These are phyloP conservation scores for Leptogaster cylindrica DNA, from an alignment of 2,888 invertebrate species.

Conservation along the genomic window DNA sequence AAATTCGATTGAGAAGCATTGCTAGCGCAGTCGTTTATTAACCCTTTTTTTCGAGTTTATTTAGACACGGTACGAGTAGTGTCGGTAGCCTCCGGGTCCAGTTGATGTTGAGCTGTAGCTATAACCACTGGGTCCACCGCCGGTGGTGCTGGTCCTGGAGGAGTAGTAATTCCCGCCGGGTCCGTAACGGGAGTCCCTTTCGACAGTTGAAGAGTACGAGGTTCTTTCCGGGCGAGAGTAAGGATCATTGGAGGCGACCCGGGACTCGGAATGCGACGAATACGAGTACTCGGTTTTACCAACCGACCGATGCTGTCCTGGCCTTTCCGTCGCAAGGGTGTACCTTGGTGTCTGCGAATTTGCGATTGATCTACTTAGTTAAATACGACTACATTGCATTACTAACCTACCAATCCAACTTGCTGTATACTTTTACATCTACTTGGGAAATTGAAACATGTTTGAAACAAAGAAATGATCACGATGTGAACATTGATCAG, in stretches of 20 bases:
- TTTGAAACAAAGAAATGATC: constrained; percentile 51
- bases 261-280: constrained; percentile 69
- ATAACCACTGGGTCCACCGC: constrained; percentile 76
- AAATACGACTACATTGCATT: constrained; percentile 9
- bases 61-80: constrained; percentile 88
- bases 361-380: constrained; percentile 44
- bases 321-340: constrained; percentile 83
- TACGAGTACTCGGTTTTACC: constrained; percentile 84
- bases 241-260: constrained; percentile 65
- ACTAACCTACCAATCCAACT: constrained; percentile 32
- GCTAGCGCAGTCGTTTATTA: constrained; percentile 26
- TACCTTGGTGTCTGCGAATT: constrained; percentile 85
- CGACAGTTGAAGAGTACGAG: constrained; percentile 72
- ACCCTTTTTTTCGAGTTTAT: constrained; percentile 16
- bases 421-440: constrained; percentile 41
- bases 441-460: constrained; percentile 56
- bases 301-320: constrained; percentile 68
- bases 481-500: constrained; percentile 8
- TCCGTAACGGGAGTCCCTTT: constrained; percentile 72
- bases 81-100: constrained; percentile 83
- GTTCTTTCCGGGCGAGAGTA: constrained; percentile 70
- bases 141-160: constrained; percentile 75
- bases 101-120: constrained; percentile 85
- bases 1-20: constrained; percentile 26
- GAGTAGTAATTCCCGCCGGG: constrained; percentile 78